Base-by-base conservation (phyloP, 2,888 invertebrate species). In the Cheiracanthium punctorium region DNA sequence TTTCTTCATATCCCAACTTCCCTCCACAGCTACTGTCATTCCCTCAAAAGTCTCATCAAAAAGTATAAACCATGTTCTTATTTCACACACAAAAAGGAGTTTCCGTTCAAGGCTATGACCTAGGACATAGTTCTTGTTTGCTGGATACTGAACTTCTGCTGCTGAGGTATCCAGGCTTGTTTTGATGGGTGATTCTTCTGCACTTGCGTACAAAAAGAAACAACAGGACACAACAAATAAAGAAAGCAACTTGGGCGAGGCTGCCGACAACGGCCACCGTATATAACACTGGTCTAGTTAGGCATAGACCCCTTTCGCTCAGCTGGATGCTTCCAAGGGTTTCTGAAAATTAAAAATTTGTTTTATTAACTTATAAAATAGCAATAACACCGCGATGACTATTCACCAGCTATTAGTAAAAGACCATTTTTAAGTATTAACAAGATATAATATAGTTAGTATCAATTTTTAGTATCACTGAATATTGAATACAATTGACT, bases 61-160 rank as follows among this genome's bases (percentile, higher is more conserved):
- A 58, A 58, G 20, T 58, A 58, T 2, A 58, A 58, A 58, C 1
- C 17, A 24, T 58, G 24, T 72, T 64, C 30, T 30, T 52, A 28
- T 65, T 43, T 67, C 1, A 33, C n/a, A 10, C 43, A 43, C n/a
- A n/a, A n/a, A n/a, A 48, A 12, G 14, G 48, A 48, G 48, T 65
- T 58, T 30, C 41, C 20, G 67, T 67, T 20, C 75, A 29, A 37
- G 76, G 77, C 82, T 87, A 87, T 14, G 87, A 74, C 41, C 74
- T 82, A 10, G 82, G 73, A 29, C 76, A 87, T 0, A 87, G 74
- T 73, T 87, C 87, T 33, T 81, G 76, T 69, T 82, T 87, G 70
- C 87, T 87, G 74, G 87, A 87, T 1, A 81, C 87, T 0, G 87
- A 87, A 1, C 74, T 69, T 8, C 87, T 30, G 41, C 87, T 87